Evolutionary conservation across 2,797 vertebrate genomes (phyloP).

Genomic region (Brotogeris chrysoptera): DNA sequence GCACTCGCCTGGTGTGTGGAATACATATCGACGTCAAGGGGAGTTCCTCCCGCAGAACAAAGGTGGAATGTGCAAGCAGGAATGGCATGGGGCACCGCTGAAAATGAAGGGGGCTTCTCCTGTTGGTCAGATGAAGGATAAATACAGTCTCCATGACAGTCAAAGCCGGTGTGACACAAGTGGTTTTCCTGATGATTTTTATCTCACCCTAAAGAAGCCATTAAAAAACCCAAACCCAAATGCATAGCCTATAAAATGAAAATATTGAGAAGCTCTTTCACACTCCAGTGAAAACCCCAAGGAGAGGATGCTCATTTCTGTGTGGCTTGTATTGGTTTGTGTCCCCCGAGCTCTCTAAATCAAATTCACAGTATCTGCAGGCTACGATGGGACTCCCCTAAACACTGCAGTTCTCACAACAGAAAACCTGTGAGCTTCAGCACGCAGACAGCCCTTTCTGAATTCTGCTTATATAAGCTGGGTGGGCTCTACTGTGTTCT

Average conservation of each 20-base stretch:
- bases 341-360: background rate
- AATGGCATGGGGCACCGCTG: accelerated
- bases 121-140: background rate
- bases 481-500: background rate
- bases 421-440: background rate
- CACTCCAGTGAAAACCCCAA: background rate
- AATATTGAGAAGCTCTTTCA: background rate
- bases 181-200: background rate
- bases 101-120: background rate
- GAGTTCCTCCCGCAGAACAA: conserved; percentile 35
- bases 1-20: conserved; percentile 47
- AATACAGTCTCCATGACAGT: background rate
- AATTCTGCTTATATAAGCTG: background rate
- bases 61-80: background rate
- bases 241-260: background rate
- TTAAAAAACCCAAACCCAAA: accelerated
- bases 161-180: background rate
- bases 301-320: background rate
- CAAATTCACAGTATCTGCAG: background rate
- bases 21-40: conserved; percentile 47
- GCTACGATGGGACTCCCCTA: background rate
- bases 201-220: background rate
- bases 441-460: background rate
- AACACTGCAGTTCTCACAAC: background rate
- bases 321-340: background rate